Evolutionary conservation across 2,797 vertebrate genomes (phyloP), one percentile per base, ranked within the genome.

Genomic region (Austrolebias charrua): DNA sequence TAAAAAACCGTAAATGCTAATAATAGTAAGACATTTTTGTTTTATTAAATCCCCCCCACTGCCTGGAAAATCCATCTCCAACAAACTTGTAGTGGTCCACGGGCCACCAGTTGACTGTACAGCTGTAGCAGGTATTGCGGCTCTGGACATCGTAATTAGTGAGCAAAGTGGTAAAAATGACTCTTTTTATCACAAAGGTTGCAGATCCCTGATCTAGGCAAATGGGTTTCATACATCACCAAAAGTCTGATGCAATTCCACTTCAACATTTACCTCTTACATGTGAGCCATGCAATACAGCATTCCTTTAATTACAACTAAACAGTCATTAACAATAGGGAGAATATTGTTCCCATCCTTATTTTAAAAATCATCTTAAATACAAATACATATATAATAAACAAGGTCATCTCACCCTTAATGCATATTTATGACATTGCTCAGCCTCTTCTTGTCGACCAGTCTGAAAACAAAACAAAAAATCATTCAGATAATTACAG

Each of bases 371-470:
- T 16, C 10, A 2, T 1, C 3, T 51, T 24, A 20, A 67, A 1
- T 35, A 31, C 67, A 46, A 16, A 51, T 24, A 24, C 24, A 24
- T 24, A 24, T 24, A 24, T 2, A 24, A 24, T 24, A 24, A 24
- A 24, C 45, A 63, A 42, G 12, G 10, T 4, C 0, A 33, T 87
- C 94, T 16, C 66, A 98, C 97, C 95, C 92, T 94, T 16, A 84
- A 0, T 0, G 93, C 90, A 55, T 95, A 95, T 79, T 95, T 96
- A 77, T 94, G 93, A 31, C 93, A 95, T 81, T 93, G 93, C 84
- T 97, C 95, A 6, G 95, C 95, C 79, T 98, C 95, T 76, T 93
- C 75, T 63, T 80, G 88, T 78, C 93, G 88, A 44, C 92, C 90
- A 55, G 88, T 91, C 96, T 99, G 88, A 59, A 73, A 63, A 90